phyloP scores from a whole-genome alignment of 2,888 invertebrate species.

The Rosalia funebris region DNA sequence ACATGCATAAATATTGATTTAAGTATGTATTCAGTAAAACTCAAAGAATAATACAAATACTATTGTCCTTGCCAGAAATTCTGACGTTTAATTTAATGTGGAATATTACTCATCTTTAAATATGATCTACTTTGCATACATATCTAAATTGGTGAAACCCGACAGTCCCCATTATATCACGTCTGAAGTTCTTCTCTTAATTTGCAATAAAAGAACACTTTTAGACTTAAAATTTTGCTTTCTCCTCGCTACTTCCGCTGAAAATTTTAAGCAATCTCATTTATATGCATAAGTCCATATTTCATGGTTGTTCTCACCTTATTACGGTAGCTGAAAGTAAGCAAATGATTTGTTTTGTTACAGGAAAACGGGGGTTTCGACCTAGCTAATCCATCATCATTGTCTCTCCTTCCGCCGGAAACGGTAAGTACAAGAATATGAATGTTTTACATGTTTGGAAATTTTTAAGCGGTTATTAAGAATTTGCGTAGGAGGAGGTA shows the following conservation, averaged over 20 bases:
- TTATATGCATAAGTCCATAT: conserved; percentile 28
- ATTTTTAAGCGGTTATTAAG: no score
- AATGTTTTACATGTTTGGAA: no score
- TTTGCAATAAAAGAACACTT: conserved; percentile 23
- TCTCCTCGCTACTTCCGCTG: background rate
- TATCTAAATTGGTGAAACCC: no score
- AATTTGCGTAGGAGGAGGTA: no score
- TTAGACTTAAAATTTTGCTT: conserved; percentile 1
- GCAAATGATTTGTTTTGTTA: conserved; percentile 24
- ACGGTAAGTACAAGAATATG: conserved; percentile 21
- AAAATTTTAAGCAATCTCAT: conserved; percentile 16
- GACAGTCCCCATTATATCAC: background rate
- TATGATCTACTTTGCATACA: background rate
- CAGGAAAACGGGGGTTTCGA: conserved; percentile 10
- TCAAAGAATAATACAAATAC: no score
- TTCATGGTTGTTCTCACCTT: conserved; percentile 22
- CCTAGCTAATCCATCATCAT: conserved; percentile 17
- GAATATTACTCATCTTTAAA: no score
- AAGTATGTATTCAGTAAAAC: no score
- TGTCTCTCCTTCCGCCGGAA: background rate
- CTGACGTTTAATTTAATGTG: no score
- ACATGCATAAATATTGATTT: no score
- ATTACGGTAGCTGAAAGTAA: conserved; percentile 12
- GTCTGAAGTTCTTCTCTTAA: conserved; percentile 12
- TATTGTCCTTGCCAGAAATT: no score